Evolutionary conservation across 1,140 invertebrate genomes (phyloP).

Genomic region (Drosophila eugracilis): DNA sequence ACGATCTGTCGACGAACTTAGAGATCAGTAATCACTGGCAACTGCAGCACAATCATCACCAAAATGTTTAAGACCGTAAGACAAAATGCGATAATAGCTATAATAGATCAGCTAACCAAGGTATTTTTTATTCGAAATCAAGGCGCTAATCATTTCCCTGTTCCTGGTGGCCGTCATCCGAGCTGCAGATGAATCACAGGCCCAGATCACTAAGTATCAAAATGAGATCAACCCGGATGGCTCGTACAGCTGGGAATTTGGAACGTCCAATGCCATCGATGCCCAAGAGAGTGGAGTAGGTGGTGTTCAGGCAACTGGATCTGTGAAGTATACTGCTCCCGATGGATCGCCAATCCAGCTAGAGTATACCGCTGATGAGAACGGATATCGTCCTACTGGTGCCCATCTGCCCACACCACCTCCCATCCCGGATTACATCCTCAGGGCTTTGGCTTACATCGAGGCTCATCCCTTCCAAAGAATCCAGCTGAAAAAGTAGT

Average conservation of each 20-base stretch:
- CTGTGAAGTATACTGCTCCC: slow-evolving; percentile 69
- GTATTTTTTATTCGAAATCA: not conserved
- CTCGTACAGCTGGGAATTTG: slow-evolving; percentile 85
- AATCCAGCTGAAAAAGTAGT: slow-evolving; percentile 63
- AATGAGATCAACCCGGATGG: slow-evolving; percentile 86
- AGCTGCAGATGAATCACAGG: slow-evolving; percentile 64
- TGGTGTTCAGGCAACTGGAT: slow-evolving; percentile 57
- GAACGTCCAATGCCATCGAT: slow-evolving; percentile 87
- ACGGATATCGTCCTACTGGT: slow-evolving; percentile 90
- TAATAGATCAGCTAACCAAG: slow-evolving; percentile 6
- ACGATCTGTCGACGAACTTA: slow-evolving; percentile 33
- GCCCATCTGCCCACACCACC: slow-evolving; percentile 91
- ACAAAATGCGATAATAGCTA: slow-evolving; percentile 3
- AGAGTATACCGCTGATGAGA: slow-evolving; percentile 91
- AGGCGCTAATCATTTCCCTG: slow-evolving; percentile 53
- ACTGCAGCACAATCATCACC: slow-evolving; percentile 25
- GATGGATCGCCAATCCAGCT: slow-evolving; percentile 85
- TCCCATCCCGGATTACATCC: slow-evolving; percentile 90
- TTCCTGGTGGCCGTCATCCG: slow-evolving; percentile 38
- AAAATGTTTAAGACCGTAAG: slow-evolving; percentile 66
- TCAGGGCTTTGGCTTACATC: slow-evolving; percentile 87
- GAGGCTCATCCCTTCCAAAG: slow-evolving; percentile 85
- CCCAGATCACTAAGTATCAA: slow-evolving; percentile 82
- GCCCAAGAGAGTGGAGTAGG: slow-evolving; percentile 86
- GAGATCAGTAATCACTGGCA: slow-evolving; percentile 61